Base-by-base conservation (phyloP, 2,888 invertebrate species). In the Embidobia sp. region DNA sequence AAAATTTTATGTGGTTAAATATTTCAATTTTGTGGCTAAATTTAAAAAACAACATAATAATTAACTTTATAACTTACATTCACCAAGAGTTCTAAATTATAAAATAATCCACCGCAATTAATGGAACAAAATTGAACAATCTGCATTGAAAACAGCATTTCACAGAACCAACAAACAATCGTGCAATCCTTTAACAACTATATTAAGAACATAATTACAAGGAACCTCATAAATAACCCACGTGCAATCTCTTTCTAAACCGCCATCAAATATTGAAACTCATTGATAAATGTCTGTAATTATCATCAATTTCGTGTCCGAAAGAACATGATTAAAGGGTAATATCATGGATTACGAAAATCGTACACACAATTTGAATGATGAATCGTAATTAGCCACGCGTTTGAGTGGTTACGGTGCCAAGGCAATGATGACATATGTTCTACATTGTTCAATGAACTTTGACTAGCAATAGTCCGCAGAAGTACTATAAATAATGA, bases 401-500 rank as follows among this genome's bases (percentile, higher is more conserved):
- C 40, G 37, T 31, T 33, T 27, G 33, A 35, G 37, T 7, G 35
- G 57, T 57, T 67, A 40, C 59, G 42, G 59, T 69, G 69, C 44
- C 69, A 51, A 69, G 69, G 46, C 48, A 74, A 74, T 74, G 66
- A 74, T 67, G 53, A 37, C 66, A 57, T 59, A 67, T 66, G 59
- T 67, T 66, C 59, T n/a, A 53, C 44, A 74, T 67, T 74, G 53
- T 67, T 67, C 74, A 61, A 59, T 66, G 74, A 66, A 66, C 66
- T 57, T 66, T 44, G 66, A 59, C 61, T 67, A 61, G 74, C 35
- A 42, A 67, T 57, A 29, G 51, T 66, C 74, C 10, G 57, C 42
- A 22, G 37, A 63, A 73, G 59, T 67, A 61, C 66, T 31, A 67
- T 74, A 74, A 74, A 74, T 66, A 66, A 74, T 73, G 64, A 64